Percentiles rank a stretch among this genome's conserved stretches.
Conservation (phyloP, 2,888 invertebrate species). For the Ectobius pallidus region DNA sequence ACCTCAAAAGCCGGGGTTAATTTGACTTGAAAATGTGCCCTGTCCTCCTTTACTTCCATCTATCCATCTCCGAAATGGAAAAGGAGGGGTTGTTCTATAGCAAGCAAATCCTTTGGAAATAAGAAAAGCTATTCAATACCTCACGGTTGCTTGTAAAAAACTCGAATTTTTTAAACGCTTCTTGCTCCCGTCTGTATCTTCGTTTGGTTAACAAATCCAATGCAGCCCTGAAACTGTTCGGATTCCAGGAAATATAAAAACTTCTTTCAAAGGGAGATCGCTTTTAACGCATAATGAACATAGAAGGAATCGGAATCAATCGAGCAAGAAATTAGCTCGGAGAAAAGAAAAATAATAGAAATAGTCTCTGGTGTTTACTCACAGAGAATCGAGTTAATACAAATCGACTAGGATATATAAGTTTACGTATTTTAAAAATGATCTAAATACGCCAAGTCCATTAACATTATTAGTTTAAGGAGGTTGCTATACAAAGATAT, state of each 20-base stretch:
- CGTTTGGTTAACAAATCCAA: slow-evolving; percentile 24
- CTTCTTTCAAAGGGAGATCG: too few species aligned
- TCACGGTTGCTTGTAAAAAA: slow-evolving; percentile 8
- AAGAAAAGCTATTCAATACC: background rate
- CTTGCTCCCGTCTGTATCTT: background rate
- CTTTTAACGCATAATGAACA: too few species aligned
- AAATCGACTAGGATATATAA: too few species aligned
- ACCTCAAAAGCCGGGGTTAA: slow-evolving; percentile 41
- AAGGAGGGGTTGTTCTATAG: background rate
- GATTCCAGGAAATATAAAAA: background rate
- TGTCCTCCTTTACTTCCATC: background rate
- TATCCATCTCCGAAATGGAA: background rate
- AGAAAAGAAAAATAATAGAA: too few species aligned
- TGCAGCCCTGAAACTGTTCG: background rate
- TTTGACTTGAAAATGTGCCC: slow-evolving; percentile 42
- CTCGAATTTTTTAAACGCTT: background rate
- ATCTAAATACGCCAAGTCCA: too few species aligned
- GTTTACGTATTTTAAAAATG: too few species aligned
- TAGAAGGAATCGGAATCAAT: too few species aligned
- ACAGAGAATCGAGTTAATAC: too few species aligned
- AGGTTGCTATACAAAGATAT: too few species aligned
- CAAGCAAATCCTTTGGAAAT: slow-evolving; percentile 22
- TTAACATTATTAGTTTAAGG: too few species aligned
- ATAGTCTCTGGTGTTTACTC: too few species aligned
- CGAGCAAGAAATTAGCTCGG: too few species aligned